These are phyloP conservation scores for Hoplias malabaricus DNA, from an alignment of 2,113 vertebrate species.

Conservation along the genomic window DNA sequence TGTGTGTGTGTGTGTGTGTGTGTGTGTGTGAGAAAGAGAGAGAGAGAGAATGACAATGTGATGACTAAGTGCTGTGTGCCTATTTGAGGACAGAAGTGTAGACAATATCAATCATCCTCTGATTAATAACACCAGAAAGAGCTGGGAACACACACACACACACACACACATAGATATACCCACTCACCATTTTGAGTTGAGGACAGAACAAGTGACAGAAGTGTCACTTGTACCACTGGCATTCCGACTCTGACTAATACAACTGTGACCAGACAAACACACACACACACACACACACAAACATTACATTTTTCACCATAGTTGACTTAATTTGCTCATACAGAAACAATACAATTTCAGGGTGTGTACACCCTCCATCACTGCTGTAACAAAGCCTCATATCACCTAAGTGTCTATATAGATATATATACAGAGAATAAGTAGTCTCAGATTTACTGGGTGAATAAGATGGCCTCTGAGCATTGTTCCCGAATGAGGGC, in stretches of 20 bases:
- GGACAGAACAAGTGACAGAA: constrained; percentile 1
- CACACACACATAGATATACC: background rate
- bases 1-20: constrained; percentile 11
- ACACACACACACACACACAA: constrained; percentile 4
- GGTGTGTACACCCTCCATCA: no score
- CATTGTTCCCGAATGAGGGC: no score
- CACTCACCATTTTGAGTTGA: background rate
- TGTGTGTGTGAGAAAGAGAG: no score
- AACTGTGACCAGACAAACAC: constrained; percentile 7
- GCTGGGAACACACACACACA: constrained; percentile 1
- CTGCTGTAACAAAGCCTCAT: no score
- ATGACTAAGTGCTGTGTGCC: constrained; percentile 31
- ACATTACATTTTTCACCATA: background rate
- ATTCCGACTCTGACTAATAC: constrained; percentile 7
- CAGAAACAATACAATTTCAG: background rate
- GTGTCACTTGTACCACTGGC: background rate
- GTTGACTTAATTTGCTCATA: background rate
- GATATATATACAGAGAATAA: no score
- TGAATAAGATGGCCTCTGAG: no score
- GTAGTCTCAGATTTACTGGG: no score
- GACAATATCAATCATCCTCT: constrained; percentile 26
- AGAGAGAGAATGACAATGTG: background rate
- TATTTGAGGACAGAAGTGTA: constrained; percentile 1
- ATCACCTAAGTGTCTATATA: no score
- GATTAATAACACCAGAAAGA: constrained; percentile 13